These are phyloP conservation scores for Pectinophora gossypiella DNA, from an alignment of 1,140 invertebrate species.

Conservation along the genomic window DNA sequence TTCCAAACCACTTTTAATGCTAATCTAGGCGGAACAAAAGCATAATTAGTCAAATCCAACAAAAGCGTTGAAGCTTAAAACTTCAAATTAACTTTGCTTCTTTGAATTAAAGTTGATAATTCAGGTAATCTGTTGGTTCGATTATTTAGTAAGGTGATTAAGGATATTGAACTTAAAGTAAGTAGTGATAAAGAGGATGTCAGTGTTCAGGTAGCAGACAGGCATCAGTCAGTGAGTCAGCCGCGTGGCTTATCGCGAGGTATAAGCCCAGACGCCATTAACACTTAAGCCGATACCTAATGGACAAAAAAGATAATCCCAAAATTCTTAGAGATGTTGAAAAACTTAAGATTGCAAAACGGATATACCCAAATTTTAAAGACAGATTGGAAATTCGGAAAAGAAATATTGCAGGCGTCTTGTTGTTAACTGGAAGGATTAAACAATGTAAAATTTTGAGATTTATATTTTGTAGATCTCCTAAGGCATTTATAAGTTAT, in stretches of 20 bases:
- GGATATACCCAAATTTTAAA: conserved; percentile 9
- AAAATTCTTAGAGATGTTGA: conserved; percentile 40
- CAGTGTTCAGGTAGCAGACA: conserved; percentile 50
- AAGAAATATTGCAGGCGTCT: no score
- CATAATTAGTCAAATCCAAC: background rate
- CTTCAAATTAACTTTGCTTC: background rate
- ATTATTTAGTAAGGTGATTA: conserved; percentile 1
- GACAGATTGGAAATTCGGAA: no score
- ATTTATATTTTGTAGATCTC: no score
- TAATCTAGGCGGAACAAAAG: background rate
- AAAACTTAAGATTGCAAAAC: conserved; percentile 34
- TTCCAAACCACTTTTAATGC: background rate
- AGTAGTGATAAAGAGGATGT: conserved; percentile 17
- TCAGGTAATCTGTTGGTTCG: background rate
- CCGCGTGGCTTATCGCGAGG: conserved; percentile 48
- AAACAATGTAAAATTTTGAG: no score
- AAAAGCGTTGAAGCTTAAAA: background rate
- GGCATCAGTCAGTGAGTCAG: conserved; percentile 58
- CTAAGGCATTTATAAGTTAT: no score
- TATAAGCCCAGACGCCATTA: conserved; percentile 68
- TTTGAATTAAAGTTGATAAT: background rate
- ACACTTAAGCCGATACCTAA: conserved; percentile 61
- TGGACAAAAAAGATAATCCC: conserved; percentile 69
- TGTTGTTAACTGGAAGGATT: no score
- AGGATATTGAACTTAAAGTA: conserved; percentile 26